Conservation (phyloP, 2,797 vertebrate species). For the Tapirus indicus region DNA sequence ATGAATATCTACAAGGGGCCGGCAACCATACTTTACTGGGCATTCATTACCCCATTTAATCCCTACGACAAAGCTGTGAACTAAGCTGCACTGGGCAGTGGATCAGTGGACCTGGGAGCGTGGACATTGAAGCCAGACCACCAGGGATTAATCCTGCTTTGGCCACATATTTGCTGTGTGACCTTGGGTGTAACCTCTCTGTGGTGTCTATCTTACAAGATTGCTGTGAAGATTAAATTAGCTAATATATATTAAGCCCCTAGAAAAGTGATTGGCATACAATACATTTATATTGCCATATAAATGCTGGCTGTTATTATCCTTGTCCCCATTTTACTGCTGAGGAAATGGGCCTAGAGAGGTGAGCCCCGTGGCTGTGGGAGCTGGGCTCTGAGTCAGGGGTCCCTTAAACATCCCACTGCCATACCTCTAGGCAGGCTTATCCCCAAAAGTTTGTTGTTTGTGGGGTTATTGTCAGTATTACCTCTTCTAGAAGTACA, state of each 20-base stretch:
- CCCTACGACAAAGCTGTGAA: background rate
- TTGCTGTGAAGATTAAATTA: background rate
- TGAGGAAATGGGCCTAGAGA: background rate
- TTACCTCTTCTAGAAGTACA: background rate
- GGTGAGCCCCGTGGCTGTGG: rapidly evolving
- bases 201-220: background rate
- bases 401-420: background rate
- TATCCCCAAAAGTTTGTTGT: background rate
- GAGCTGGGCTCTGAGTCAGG: background rate
- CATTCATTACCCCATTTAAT: no score
- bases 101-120: no score
- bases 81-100: background rate
- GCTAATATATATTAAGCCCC: background rate
- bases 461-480: background rate
- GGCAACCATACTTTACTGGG: no score
- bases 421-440: background rate
- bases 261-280: background rate
- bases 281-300: background rate
- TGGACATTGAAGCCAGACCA: background rate
- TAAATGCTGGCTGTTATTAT: background rate
- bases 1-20: background rate
- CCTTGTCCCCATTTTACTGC: background rate
- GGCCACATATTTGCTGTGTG: background rate
- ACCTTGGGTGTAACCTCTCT: background rate
- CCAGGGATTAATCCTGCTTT: background rate